phyloP scores from a whole-genome alignment of 1,140 invertebrate species.

The Drosophila cardini region DNA sequence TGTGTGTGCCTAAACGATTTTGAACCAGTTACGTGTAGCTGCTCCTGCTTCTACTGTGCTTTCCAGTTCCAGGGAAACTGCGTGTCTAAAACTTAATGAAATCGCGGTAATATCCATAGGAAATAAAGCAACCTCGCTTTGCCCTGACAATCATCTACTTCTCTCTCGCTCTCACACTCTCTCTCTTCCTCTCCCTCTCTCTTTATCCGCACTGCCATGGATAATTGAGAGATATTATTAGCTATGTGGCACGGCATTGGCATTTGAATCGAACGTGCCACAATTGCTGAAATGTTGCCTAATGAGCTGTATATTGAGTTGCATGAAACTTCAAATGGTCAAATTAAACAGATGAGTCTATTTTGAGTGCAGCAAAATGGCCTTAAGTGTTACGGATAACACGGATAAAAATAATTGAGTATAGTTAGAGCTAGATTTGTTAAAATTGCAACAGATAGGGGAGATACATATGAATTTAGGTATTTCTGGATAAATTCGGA shows the following conservation, averaged over 20 bases:
- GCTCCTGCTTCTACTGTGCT: constrained; percentile 3
- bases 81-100: constrained; percentile 82
- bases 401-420: neutral
- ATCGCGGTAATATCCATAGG: constrained; percentile 58
- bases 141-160: constrained; percentile 20
- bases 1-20: constrained; percentile 64
- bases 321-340: constrained; percentile 18
- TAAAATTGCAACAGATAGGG: too few relatives aligned
- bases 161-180: too few relatives aligned
- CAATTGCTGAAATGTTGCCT: constrained; percentile 66
- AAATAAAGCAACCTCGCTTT: constrained; percentile 59
- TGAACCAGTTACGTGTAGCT: constrained; percentile 73
- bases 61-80: constrained; percentile 70
- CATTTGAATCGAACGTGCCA: constrained; percentile 67
- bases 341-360: constrained; percentile 42
- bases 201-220: constrained; percentile 1
- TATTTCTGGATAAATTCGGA: too few relatives aligned
- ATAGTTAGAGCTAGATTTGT: too few relatives aligned
- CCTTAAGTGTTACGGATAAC: neutral
- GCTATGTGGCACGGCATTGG: constrained; percentile 55
- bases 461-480: too few relatives aligned
- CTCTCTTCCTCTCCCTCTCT: too few relatives aligned
- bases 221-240: constrained; percentile 79
- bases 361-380: constrained; percentile 1
- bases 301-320: constrained; percentile 59